A percentile compares a stretch with the other conserved stretches of the same genome.
Conservation (phyloP, 2,888 invertebrate genomes). For the Mesochorus sp. region DNA sequence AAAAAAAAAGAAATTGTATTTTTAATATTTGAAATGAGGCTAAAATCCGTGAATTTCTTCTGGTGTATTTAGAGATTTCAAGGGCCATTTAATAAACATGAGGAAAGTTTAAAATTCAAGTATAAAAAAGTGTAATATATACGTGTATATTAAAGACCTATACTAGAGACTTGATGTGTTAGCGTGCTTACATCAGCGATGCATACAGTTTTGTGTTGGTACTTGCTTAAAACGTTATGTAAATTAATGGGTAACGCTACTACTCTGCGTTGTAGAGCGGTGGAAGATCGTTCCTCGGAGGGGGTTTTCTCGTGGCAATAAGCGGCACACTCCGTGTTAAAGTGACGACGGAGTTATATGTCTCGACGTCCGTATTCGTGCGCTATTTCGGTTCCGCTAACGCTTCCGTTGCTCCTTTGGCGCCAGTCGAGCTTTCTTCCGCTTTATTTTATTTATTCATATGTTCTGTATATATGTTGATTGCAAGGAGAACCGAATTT, state of each 20-base stretch:
- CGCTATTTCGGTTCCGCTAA: not conserved
- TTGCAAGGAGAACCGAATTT: too few relatives aligned
- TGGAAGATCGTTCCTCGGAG: conserved; percentile 30
- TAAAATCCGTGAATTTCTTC: too few relatives aligned
- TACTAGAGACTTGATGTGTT: not conserved
- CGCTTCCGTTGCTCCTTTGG: not conserved
- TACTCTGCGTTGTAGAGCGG: not conserved
- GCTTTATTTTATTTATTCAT: not conserved
- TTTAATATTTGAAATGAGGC: too few relatives aligned
- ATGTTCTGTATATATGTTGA: too few relatives aligned
- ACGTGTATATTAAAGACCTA: too few relatives aligned
- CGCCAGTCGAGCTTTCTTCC: not conserved
- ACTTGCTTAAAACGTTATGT: conserved; percentile 49
- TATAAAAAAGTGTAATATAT: too few relatives aligned
- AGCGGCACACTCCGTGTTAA: conserved; percentile 21
- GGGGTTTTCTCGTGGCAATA: conserved; percentile 1
- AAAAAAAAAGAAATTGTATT: too few relatives aligned
- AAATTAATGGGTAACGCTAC: conserved; percentile 47
- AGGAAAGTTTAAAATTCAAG: too few relatives aligned
- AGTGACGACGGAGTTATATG: conserved; percentile 27
- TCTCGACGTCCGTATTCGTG: conserved; percentile 27
- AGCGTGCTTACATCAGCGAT: conserved; percentile 4
- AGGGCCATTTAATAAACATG: too few relatives aligned
- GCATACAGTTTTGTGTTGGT: conserved; percentile 14
- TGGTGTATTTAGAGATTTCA: too few relatives aligned